Evolutionary conservation across 2,113 vertebrate genomes (phyloP), one percentile per base, ranked within the genome.

Genomic region (Spermophilus dauricus): DNA sequence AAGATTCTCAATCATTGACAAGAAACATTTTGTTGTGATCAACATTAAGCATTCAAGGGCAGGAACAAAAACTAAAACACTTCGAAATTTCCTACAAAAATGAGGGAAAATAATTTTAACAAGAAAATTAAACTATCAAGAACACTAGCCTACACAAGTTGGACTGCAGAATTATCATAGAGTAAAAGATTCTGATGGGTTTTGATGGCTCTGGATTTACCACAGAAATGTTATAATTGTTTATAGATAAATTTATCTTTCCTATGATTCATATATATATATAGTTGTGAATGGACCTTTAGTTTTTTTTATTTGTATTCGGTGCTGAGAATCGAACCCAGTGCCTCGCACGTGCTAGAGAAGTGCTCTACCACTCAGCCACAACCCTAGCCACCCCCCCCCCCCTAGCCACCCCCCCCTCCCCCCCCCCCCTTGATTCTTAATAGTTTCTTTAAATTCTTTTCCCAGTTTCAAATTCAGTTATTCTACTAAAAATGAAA

Each of bases 401-500:
- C 28, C 7, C 20, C 37, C 48, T 28, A 51, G 58, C 85, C 85
- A 8, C 42, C 42, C 42, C 42, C n/a, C n/a, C n/a, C n/a, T n/a
- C 42, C 42, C 42, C 42, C 8, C 7, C 80, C 28, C 7, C 20
- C 37, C 48, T 28, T 70, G 37, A 93, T 61, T 91, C 34, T 22
- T 83, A 45, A 67, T 4, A 72, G 28, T 45, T 75, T 88, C 37
- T 12, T 63, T 45, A 37, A 70, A 73, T 69, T 86, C 1, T 84
- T 94, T 95, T 72, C 69, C 67, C 14, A 48, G 37, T 92, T 85
- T 39, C 63, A 97, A 95, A 94, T 85, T 92, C 63, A 89, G 24
- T 91, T 94, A 73, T 20, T 1, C 34, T 86, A 61, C 12, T 1
- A 11, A 76, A 51, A 45, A 45, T 45, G 42, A 96, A 91, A 77